Evolutionary conservation across 2,113 vertebrate genomes (phyloP), one percentile per base, ranked within the genome.

Genomic region (Rousettus leschenaultii): DNA sequence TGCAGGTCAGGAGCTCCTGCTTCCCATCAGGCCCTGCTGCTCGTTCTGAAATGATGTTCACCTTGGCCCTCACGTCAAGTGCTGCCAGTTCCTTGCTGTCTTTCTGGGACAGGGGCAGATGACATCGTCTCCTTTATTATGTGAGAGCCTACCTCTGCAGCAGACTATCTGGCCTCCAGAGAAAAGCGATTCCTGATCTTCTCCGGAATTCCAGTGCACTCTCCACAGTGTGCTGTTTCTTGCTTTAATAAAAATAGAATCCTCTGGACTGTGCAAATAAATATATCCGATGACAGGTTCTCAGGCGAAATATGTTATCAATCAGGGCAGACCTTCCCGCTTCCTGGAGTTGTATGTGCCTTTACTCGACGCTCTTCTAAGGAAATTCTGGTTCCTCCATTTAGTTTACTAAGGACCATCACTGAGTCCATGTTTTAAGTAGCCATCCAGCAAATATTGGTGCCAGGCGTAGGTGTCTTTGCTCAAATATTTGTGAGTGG

Each of bases 21-120:
- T 82, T 89, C 28, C 12, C 30, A 38, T 65, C 22, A 38, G 66
- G 40, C 24, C 45, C 43, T 40, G 7, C 26, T 68, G n/a, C n/a
- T 74, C n/a, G 18, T 63, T 80, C 90, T 75, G 61, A 93, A 89
- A 45, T 92, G 24, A 86, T 78, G 68, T 57, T 24, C 18, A 43
- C 45, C 30, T 82, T 45, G 15, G 10, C 24, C 45, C 26, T 18
- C 6, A 1, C 66, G 22, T n/a, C 70, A 86, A 18, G 19, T 61
- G 40, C 24, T 91, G 26, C 21, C 38, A 59, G 7, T 10, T 48
- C 33, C 14, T 3, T 8, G 7, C 68, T 43, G 13, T 40, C 48
- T 53, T 59, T 83, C 35, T 55, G 21, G n/a, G 33, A 28, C 11
- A 35, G 18, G 15, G 22, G 5, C 5, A n/a, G 14, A 45, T 35